Conservation (phyloP, 2,113 vertebrate species). For the Circaetus gallicus region DNA sequence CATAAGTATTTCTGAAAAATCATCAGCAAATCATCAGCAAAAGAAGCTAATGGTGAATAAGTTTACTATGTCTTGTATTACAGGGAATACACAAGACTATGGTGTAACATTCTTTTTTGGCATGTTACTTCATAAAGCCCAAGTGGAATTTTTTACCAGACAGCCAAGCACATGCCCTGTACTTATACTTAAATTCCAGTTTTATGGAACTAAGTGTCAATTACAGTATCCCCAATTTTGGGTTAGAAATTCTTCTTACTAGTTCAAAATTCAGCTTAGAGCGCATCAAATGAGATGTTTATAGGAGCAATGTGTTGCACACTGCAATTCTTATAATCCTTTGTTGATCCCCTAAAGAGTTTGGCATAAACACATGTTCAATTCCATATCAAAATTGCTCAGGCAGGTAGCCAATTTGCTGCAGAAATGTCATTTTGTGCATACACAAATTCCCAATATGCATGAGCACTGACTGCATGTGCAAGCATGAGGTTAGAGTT, state of each 20-base stretch:
- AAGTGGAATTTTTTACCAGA: constrained; percentile 48
- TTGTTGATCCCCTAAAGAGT: background rate
- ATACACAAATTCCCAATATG: background rate
- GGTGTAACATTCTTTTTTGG: constrained; percentile 39
- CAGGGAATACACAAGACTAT: background rate
- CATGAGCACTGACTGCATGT: background rate
- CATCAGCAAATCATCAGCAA: background rate
- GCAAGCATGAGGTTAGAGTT: background rate
- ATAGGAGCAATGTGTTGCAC: background rate
- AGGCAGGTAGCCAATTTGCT: background rate
- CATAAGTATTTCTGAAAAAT: background rate
- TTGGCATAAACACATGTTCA: background rate
- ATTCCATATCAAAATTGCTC: background rate
- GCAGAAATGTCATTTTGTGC: background rate
- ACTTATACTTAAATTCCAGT: constrained; percentile 5
- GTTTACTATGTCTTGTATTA: background rate
- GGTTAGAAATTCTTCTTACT: background rate
- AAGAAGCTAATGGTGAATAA: background rate
- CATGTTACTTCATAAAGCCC: constrained; percentile 4
- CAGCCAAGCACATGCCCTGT: constrained; percentile 29
- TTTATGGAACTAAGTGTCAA: background rate
- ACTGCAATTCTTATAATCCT: background rate
- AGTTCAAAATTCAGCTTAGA: background rate
- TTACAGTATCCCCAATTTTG: background rate
- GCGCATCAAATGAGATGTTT: background rate